Evolutionary conservation across 2,797 vertebrate genomes (phyloP).

Genomic region (Aselliscus stoliczkanus): DNA sequence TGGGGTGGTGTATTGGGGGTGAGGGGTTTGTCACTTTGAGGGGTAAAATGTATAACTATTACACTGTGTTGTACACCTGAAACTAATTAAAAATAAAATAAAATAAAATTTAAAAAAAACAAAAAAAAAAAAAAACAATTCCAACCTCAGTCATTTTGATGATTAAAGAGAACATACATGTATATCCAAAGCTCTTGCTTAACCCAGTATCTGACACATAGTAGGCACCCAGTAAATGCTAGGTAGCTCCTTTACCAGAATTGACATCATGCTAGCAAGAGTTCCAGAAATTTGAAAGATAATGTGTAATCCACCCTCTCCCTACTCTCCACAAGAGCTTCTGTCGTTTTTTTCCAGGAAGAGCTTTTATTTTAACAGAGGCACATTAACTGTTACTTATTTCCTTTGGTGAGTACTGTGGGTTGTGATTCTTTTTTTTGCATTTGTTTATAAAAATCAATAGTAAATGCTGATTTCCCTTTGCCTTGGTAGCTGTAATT

Average conservation of each 20-base stretch:
- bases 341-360: neutral
- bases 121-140: too few relatives aligned
- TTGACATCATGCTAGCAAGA: neutral
- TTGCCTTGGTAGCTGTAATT: neutral
- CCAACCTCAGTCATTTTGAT: neutral
- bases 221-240: neutral
- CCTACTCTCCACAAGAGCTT: neutral
- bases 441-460: constrained; percentile 33
- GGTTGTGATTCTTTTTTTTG: neutral
- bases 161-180: neutral
- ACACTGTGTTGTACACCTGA: too few relatives aligned
- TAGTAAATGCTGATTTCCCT: neutral
- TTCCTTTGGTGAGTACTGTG: neutral
- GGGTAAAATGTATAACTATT: too few relatives aligned
- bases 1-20: too few relatives aligned
- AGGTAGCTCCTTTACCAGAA: neutral
- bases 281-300: neutral
- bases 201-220: neutral
- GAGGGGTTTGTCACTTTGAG: too few relatives aligned
- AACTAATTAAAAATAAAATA: too few relatives aligned
- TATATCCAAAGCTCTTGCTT: neutral
- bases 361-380: constrained; percentile 1
- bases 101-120: too few relatives aligned
- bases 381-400: neutral
- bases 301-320: neutral